phyloP scores from a whole-genome alignment of 2,113 vertebrate genomes.

The Spea bombifrons region DNA sequence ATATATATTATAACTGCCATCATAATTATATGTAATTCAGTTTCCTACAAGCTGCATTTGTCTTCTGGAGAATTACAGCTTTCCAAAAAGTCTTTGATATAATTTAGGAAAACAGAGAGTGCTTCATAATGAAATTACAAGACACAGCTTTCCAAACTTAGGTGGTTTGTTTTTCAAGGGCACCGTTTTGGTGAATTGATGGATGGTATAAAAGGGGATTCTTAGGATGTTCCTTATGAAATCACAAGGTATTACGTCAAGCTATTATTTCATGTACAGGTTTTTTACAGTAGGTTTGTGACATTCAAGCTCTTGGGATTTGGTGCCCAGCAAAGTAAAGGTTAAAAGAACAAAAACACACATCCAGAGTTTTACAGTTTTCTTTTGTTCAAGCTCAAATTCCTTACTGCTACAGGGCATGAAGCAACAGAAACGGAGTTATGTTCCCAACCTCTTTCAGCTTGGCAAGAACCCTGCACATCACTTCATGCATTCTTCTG shows the following conservation, averaged over 20 bases:
- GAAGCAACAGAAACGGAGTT: constrained; percentile 42
- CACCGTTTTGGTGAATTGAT: not conserved
- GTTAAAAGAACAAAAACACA: constrained; percentile 39
- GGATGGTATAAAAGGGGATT: constrained; percentile 2
- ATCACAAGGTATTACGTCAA: not conserved
- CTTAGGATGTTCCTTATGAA: not conserved
- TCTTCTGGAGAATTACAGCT: constrained; percentile 25
- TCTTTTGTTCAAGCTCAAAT: constrained; percentile 43
- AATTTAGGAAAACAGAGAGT: not conserved
- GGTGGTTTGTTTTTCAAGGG: not conserved
- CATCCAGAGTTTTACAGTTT: constrained; percentile 34
- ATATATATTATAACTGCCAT: not conserved
- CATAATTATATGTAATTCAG: constrained; percentile 14
- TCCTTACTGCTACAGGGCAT: constrained; percentile 41
- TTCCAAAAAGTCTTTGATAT: constrained; percentile 4
- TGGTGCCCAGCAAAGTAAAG: not conserved
- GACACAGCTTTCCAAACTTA: constrained; percentile 23
- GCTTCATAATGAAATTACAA: constrained; percentile 28
- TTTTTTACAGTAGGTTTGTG: not conserved
- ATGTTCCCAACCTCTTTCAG: constrained; percentile 46
- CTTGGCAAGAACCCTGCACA: constrained; percentile 44
- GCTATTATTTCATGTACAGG: not conserved
- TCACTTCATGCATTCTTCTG: constrained; percentile 48
- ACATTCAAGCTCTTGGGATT: not conserved
- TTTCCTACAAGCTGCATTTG: constrained; percentile 8